phyloP scores from a whole-genome alignment of 1,140 invertebrate genomes.

The Thaumatotibia leucotreta region DNA sequence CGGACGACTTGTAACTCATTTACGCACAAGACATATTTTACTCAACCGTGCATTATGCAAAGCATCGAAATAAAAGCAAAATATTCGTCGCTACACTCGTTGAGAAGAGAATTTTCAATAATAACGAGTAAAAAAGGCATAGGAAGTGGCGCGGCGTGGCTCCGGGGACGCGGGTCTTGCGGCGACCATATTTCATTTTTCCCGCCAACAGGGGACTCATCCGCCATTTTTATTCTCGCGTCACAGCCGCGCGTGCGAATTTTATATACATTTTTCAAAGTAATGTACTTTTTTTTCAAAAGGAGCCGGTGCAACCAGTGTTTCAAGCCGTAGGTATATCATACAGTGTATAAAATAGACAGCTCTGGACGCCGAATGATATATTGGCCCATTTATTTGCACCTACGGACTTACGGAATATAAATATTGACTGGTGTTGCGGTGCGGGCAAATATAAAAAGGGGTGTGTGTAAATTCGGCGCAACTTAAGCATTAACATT shows the following conservation, averaged over 20 bases:
- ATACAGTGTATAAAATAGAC: slow-evolving; percentile 5
- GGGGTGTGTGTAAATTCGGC: too few species aligned
- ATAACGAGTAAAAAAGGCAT: slow-evolving; percentile 12
- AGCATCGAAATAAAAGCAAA: slow-evolving; percentile 13
- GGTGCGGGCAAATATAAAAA: not conserved
- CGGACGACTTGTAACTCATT: not conserved
- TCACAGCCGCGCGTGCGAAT: slow-evolving; percentile 20
- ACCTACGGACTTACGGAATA: slow-evolving; percentile 1
- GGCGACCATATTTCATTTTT: slow-evolving; percentile 49
- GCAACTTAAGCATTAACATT: not conserved
- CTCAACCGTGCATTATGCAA: slow-evolving; percentile 8
- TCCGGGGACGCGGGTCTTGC: slow-evolving; percentile 27
- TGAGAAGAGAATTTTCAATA: slow-evolving; percentile 10
- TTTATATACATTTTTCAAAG: slow-evolving; percentile 21
- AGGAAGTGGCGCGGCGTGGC: slow-evolving; percentile 8
- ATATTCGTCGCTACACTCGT: slow-evolving; percentile 4
- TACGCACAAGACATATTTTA: slow-evolving; percentile 7
- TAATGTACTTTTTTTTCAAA: slow-evolving; percentile 9
- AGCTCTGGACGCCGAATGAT: not conserved
- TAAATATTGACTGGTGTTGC: not conserved
- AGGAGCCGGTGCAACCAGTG: slow-evolving; percentile 8
- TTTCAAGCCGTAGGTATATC: not conserved
- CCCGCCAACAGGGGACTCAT: slow-evolving; percentile 35
- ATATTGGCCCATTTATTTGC: slow-evolving; percentile 6
- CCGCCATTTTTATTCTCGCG: slow-evolving; percentile 42